phyloP scores from a whole-genome alignment of 2,113 vertebrate genomes.

The Holacanthus passer region DNA sequence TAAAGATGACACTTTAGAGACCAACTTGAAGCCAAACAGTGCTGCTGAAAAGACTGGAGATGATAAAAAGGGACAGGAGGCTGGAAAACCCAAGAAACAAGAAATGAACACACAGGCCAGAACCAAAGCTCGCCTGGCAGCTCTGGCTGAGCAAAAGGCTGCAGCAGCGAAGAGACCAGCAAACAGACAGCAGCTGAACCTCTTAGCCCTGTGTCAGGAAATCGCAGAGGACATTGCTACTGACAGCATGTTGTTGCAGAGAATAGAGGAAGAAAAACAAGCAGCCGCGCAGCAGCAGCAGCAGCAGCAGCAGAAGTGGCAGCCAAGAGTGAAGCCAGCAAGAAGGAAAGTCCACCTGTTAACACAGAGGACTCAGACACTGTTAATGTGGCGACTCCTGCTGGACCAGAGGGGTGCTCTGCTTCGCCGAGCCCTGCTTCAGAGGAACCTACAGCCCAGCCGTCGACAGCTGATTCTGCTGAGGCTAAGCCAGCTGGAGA shows the following conservation, averaged over 20 bases:
- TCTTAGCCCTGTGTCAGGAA: slow-evolving; percentile 96
- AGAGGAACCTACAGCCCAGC: slow-evolving; percentile 29
- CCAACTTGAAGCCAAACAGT: slow-evolving; percentile 34
- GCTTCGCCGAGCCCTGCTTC: slow-evolving; percentile 62
- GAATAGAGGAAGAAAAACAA: slow-evolving; percentile 82
- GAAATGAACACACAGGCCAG: slow-evolving; percentile 87
- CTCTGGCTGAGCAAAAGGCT: slow-evolving; percentile 84
- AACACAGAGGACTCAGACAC: slow-evolving; percentile 31
- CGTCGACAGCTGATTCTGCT: neutral
- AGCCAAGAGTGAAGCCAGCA: slow-evolving; percentile 55
- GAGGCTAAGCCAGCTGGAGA: slow-evolving; percentile 68
- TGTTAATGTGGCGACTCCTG: slow-evolving; percentile 44
- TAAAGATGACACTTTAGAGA: slow-evolving; percentile 27
- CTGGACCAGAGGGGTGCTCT: slow-evolving; percentile 61
- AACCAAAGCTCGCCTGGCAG: slow-evolving; percentile 86
- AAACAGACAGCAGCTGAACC: slow-evolving; percentile 91
- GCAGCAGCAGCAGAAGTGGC: neutral
- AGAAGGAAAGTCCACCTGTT: slow-evolving; percentile 53
- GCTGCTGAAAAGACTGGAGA: slow-evolving; percentile 24
- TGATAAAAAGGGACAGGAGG: slow-evolving; percentile 40
- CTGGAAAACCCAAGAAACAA: slow-evolving; percentile 81
- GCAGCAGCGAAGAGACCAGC: slow-evolving; percentile 80
- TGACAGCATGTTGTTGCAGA: slow-evolving; percentile 93
- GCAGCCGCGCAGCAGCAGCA: slow-evolving; percentile 40
- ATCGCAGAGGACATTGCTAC: slow-evolving; percentile 98